Evolutionary conservation across 2,888 invertebrate species (phyloP).

Genomic region (Salticus scenicus): DNA sequence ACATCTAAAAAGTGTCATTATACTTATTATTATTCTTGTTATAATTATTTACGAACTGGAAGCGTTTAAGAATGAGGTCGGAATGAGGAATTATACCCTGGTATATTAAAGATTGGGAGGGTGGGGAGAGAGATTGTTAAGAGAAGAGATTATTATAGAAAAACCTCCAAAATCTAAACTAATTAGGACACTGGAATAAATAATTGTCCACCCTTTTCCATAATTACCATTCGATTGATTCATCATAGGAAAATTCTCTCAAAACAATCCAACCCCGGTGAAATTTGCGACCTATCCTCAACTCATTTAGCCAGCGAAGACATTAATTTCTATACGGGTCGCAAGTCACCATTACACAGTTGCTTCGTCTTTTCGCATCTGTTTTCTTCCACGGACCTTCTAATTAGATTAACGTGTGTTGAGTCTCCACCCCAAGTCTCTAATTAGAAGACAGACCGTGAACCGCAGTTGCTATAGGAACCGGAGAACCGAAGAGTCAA

Average conservation of each 20-base stretch:
- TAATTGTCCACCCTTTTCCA: not conserved
- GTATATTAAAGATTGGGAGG: too few species aligned
- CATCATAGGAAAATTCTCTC: not conserved
- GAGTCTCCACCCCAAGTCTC: conserved; percentile 53
- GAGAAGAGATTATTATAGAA: too few species aligned
- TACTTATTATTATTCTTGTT: too few species aligned
- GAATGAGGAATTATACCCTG: too few species aligned
- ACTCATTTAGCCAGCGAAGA: conserved; percentile 4
- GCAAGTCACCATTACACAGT: not conserved
- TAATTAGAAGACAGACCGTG: conserved; percentile 48
- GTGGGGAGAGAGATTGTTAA: too few species aligned
- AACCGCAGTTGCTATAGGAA: conserved; percentile 39
- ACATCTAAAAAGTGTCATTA: too few species aligned
- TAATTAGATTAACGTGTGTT: conserved; percentile 66
- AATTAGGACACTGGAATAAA: too few species aligned
- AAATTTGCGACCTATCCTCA: not conserved
- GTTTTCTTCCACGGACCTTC: conserved; percentile 50
- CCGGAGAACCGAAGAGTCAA: conserved; percentile 10
- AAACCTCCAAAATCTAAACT: too few species aligned
- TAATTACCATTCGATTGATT: not conserved
- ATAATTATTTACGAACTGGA: too few species aligned
- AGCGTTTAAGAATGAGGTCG: too few species aligned
- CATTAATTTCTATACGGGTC: conserved; percentile 5
- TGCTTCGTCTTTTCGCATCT: conserved; percentile 21
- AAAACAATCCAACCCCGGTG: not conserved